These are phyloP conservation scores for Arge pagana DNA, from an alignment of 2,888 invertebrate species.

Conservation along the genomic window DNA sequence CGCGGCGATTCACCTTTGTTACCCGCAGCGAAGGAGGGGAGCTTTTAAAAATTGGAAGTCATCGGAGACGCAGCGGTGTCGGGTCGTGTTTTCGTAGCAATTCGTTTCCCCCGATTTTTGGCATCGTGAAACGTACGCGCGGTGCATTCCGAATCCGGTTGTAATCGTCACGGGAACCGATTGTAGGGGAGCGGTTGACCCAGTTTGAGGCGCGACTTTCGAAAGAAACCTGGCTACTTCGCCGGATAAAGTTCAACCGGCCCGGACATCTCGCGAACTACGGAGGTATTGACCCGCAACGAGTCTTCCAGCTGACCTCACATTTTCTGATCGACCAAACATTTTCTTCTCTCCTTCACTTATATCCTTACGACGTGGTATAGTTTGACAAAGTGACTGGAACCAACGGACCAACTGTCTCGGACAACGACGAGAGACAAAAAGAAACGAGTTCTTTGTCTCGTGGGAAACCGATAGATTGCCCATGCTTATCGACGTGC, in stretches of 20 bases:
- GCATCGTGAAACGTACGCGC: too few species aligned
- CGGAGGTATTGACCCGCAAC: too few species aligned
- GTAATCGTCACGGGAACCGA: constrained; percentile 10
- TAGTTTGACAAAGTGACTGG: not conserved
- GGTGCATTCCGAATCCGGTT: constrained; percentile 10
- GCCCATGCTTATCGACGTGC: too few species aligned
- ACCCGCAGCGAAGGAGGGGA: too few species aligned
- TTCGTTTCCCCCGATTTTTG: too few species aligned
- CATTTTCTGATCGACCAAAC: constrained; percentile 4
- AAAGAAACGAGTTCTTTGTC: constrained; percentile 11
- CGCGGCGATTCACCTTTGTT: too few species aligned
- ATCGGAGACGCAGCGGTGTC: too few species aligned
- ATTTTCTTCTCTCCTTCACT: not conserved
- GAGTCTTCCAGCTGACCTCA: too few species aligned
- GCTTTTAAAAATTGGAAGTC: too few species aligned
- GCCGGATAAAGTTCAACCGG: constrained; percentile 7
- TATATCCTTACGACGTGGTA: not conserved
- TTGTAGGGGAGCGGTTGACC: constrained; percentile 15
- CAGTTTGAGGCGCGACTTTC: constrained; percentile 17
- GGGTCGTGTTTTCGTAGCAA: too few species aligned
- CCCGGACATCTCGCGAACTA: too few species aligned
- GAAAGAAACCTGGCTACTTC: constrained; percentile 8
- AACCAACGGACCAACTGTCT: not conserved
- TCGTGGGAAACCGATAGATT: constrained; percentile 4
- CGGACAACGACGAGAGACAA: not conserved